phyloP scores from a whole-genome alignment of 2,797 vertebrate species.

The Paguma larvata region DNA sequence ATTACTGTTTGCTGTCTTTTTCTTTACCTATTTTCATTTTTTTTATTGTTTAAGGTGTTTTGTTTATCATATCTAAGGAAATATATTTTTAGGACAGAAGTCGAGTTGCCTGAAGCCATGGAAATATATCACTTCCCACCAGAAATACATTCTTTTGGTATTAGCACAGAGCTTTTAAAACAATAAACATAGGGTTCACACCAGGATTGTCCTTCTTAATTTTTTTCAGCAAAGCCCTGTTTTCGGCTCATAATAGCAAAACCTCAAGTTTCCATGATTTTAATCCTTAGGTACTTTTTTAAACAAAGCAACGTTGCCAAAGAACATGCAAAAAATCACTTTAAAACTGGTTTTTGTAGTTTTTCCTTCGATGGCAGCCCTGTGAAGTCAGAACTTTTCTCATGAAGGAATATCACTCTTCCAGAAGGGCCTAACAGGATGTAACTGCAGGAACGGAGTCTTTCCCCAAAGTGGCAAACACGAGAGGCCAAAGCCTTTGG shows the following conservation, averaged over 20 bases:
- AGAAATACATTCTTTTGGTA: slow-evolving; percentile 68
- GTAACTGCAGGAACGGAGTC: neutral
- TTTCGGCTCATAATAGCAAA: neutral
- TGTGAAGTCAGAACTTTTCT: neutral
- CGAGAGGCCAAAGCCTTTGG: neutral
- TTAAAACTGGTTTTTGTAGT: neutral
- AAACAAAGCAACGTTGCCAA: neutral
- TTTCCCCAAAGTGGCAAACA: neutral
- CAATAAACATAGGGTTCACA: slow-evolving; percentile 62
- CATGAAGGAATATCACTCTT: neutral
- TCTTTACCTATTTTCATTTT: slow-evolving; percentile 78
- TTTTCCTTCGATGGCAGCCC: neutral
- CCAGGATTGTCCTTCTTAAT: neutral
- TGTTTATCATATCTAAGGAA: slow-evolving; percentile 73
- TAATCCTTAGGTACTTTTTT: neutral
- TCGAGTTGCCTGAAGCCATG: slow-evolving; percentile 61
- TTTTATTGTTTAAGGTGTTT: slow-evolving; percentile 73
- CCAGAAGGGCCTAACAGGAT: neutral
- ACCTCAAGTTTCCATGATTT: neutral
- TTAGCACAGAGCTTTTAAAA: slow-evolving; percentile 64
- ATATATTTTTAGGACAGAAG: slow-evolving; percentile 72
- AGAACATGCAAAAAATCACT: neutral
- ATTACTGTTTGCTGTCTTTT: neutral
- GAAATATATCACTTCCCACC: slow-evolving; percentile 71
- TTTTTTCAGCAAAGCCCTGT: neutral